A percentile compares a stretch with the other conserved stretches of the same genome.
These are phyloP conservation scores for Myotis lucifugus DNA, from an alignment of 2,113 vertebrate species.

Conservation along the genomic window DNA sequence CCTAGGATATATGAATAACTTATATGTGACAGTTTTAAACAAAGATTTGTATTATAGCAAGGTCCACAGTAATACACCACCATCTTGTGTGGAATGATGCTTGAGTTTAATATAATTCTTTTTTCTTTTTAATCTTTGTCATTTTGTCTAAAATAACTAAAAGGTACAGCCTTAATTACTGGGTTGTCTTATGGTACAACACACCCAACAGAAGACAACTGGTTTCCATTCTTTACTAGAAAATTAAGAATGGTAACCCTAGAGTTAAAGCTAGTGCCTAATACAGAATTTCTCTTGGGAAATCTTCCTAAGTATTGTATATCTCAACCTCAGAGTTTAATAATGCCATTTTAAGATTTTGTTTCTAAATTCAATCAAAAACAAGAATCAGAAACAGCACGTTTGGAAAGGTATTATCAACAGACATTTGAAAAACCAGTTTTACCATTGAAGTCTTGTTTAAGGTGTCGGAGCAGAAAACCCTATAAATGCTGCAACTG, in stretches of 20 bases:
- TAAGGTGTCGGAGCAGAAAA: neutral
- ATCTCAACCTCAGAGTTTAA: neutral
- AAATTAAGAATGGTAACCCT: neutral
- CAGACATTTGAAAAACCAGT: neutral
- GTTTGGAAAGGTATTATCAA: neutral
- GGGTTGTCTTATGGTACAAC: neutral
- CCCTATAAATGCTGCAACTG: neutral
- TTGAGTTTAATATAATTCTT: neutral
- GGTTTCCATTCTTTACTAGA: neutral
- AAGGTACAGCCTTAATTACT: neutral
- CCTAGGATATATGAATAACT: neutral
- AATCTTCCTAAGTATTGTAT: neutral
- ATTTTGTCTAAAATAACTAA: neutral
- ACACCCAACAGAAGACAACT: neutral
- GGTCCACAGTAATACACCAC: neutral
- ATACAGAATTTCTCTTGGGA: neutral
- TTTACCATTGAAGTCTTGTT: slow-evolving; percentile 2
- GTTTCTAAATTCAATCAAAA: neutral
- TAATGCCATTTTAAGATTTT: slow-evolving; percentile 1
- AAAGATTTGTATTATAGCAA: neutral
- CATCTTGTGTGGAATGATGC: neutral
- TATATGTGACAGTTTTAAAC: neutral
- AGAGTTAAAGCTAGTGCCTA: neutral
- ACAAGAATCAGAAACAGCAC: neutral
- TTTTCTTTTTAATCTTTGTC: neutral